phyloP scores from a whole-genome alignment of 2,797 vertebrate genomes.

The Intellagama lesueurii region DNA sequence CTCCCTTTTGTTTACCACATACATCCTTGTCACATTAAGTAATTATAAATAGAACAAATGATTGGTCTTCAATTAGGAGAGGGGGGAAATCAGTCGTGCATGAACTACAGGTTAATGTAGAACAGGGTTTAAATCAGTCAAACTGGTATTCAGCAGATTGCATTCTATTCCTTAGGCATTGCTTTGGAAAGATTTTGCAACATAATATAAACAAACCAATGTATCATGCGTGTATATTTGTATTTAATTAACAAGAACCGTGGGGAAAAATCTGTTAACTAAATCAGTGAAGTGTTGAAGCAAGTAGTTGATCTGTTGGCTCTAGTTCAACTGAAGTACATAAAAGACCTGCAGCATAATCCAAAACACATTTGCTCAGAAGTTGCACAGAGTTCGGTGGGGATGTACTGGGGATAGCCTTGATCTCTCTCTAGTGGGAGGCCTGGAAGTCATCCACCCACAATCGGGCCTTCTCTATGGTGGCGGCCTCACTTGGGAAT shows the following conservation, averaged over 20 bases:
- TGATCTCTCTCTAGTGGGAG: too few relatives aligned
- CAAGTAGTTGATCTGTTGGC: conserved; percentile 39
- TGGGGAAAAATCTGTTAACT: conserved; percentile 37
- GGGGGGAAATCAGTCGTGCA: conserved; percentile 57
- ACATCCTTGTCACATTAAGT: conserved; percentile 64
- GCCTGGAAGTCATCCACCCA: too few relatives aligned
- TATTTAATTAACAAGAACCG: conserved; percentile 60
- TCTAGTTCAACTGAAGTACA: conserved; percentile 23
- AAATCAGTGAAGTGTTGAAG: conserved; percentile 43
- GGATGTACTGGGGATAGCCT: background rate
- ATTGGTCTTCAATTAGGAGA: conserved; percentile 67
- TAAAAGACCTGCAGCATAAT: background rate
- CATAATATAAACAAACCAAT: conserved; percentile 60
- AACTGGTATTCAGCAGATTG: conserved; percentile 57
- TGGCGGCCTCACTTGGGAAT: too few relatives aligned
- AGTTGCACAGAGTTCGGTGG: background rate
- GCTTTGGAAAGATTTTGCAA: conserved; percentile 44
- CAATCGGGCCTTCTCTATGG: too few relatives aligned
- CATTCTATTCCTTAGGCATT: conserved; percentile 44
- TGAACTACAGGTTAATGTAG: conserved; percentile 65
- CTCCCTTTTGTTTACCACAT: conserved; percentile 54
- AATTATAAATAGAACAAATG: conserved; percentile 74
- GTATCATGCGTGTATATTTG: conserved; percentile 52
- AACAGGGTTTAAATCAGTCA: conserved; percentile 60
- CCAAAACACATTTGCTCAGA: background rate